A percentile compares a stretch with the other conserved stretches of the same genome.
Evolutionary conservation across 64 coral and sea anemone genomes (phyloP).

Genomic region (Acropora tenuis): DNA sequence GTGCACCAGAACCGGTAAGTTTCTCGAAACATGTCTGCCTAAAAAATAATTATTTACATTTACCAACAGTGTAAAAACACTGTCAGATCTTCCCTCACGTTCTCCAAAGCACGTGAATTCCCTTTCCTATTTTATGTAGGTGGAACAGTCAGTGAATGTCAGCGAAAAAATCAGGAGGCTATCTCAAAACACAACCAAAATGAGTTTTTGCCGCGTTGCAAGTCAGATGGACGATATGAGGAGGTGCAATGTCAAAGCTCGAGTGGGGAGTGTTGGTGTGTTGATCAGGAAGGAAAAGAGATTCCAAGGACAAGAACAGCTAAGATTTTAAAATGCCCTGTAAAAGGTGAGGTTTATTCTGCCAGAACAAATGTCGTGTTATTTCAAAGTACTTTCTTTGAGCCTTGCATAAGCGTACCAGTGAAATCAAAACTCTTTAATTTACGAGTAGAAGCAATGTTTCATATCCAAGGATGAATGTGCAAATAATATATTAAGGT

Average conservation of each 20-base stretch:
- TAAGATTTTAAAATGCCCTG: slow-evolving; percentile 59
- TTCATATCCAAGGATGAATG: background rate
- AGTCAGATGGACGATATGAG: slow-evolving; percentile 78
- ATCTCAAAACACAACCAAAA: background rate
- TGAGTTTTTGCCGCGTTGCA: slow-evolving; percentile 65
- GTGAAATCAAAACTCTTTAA: no score
- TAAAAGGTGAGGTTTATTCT: background rate
- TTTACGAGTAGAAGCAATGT: no score
- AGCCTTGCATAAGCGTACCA: no score
- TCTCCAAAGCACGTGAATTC: no score
- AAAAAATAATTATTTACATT: background rate
- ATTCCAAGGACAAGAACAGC: slow-evolving; percentile 60
- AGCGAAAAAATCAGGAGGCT: slow-evolving; percentile 45
- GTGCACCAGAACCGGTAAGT: slow-evolving; percentile 49
- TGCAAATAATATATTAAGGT: background rate
- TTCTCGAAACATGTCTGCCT: background rate
- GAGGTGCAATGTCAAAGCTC: slow-evolving; percentile 79
- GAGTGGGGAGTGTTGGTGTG: slow-evolving; percentile 80
- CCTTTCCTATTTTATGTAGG: background rate
- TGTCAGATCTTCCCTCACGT: no score
- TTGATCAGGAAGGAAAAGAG: slow-evolving; percentile 63
- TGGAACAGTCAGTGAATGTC: slow-evolving; percentile 47
- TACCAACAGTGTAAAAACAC: no score
- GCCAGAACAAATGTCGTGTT: background rate
- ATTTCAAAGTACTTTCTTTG: background rate